phyloP scores from a whole-genome alignment of 2,888 invertebrate species.

The Pseudanteris insignis region DNA sequence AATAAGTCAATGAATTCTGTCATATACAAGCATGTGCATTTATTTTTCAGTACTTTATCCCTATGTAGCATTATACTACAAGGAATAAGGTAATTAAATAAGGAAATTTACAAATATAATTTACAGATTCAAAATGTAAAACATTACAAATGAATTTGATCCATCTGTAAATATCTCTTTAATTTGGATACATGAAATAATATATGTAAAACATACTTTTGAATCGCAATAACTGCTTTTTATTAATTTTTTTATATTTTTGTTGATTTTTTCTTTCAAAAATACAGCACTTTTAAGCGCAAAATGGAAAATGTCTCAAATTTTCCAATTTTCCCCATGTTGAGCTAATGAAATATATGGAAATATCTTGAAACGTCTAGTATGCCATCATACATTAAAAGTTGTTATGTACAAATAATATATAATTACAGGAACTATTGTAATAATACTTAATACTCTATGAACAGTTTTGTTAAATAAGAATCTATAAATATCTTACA shows the following conservation, averaged over 20 bases:
- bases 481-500: conserved; percentile 29
- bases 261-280: not conserved
- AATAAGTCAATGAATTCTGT: too few relatives aligned
- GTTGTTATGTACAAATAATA: conserved; percentile 32
- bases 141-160: conserved; percentile 22
- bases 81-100: conserved; percentile 1
- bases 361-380: conserved; percentile 10
- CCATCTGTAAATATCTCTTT: not conserved
- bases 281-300: conserved; percentile 4
- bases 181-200: conserved; percentile 1
- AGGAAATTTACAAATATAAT: conserved; percentile 25
- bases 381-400: conserved; percentile 12
- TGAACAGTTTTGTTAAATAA: conserved; percentile 35
- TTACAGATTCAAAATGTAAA: conserved; percentile 21
- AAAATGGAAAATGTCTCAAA: conserved; percentile 6
- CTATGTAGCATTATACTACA: conserved; percentile 6
- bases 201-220: not conserved
- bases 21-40: conserved; percentile 12
- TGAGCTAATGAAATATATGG: conserved; percentile 3
- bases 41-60: conserved; percentile 15
- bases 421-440: conserved; percentile 39
- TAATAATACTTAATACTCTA: conserved; percentile 41
- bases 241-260: too few relatives aligned
- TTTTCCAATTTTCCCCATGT: conserved; percentile 3
- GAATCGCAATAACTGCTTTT: not conserved